Base-by-base conservation (phyloP, 2,113 vertebrate genomes). In the Ovibos moschatus region DNA sequence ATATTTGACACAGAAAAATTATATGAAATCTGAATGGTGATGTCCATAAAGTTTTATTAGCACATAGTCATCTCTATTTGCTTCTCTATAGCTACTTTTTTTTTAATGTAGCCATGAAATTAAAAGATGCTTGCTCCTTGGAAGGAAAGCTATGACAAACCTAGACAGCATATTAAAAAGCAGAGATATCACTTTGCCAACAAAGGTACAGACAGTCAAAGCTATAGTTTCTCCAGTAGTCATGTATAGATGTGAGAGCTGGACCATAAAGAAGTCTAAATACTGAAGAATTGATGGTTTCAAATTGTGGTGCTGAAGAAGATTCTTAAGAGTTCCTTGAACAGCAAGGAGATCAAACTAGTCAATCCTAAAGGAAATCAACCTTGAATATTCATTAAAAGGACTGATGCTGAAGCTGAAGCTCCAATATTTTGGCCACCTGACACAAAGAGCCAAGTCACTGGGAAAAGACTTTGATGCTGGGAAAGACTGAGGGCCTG, bases 1-100 rank as follows among this genome's bases (percentile, higher is more conserved):
- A 64, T 45, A 89, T 67, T 62, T 60, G 64, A 71, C 47, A 45
- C 23, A 25, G 71, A 28, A 92, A 96, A 94, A 79, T 33, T 60
- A 50, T 33, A 53, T 82, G 21, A 94, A 43, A 86, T 88, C 74
- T 6, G 6, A 81, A 92, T 86, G 15, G 43, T 64, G 30, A 15
- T 55, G 25, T 82, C 12, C 28, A 84, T 27, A 50, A 94, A 93
- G 40, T 21, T 21, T 79, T 71, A 55, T 25, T 21, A 45, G 17
- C 64, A 87, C 2, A 47, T 7, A 43, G n/a, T 12, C 53, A 64
- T 5, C 27, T 3, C 67, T 58, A 51, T 36, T 76, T 82, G n/a
- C 28, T 79, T 84, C 11, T 33, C 94, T 17, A 16, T 36, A 14
- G 51, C 36, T 87, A 43, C 16, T 87, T 76, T 76, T 40, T 45